Percentiles rank a stretch among this genome's conserved stretches.
Conservation (phyloP, 2,113 vertebrate genomes). For the Rhodinocichla rosea region DNA sequence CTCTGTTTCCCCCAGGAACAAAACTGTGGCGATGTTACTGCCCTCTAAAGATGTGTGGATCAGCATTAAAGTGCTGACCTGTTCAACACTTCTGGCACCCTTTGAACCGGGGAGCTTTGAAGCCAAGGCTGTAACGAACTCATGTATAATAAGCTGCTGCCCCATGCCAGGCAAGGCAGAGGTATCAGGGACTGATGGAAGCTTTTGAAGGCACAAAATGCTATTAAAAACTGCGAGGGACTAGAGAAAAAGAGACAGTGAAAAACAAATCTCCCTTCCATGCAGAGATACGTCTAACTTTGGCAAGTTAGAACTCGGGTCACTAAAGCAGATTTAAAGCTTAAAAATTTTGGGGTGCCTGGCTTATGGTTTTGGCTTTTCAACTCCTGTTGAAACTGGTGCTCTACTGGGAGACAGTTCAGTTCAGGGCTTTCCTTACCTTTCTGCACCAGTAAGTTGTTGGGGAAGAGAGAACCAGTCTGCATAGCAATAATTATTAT, state of each 20-base stretch:
- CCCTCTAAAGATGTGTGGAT: constrained; percentile 60
- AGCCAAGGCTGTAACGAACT: constrained; percentile 55
- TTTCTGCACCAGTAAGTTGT: constrained; percentile 13
- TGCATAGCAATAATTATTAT: constrained; percentile 66
- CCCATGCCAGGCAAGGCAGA: constrained; percentile 58
- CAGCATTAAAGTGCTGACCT: constrained; percentile 59
- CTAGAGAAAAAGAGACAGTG: not conserved
- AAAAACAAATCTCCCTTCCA: constrained; percentile 37
- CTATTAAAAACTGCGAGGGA: constrained; percentile 44
- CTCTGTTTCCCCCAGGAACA: constrained; percentile 65
- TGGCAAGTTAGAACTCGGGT: not conserved
- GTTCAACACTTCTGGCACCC: constrained; percentile 51
- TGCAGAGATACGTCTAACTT: not conserved
- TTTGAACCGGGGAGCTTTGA: constrained; percentile 63
- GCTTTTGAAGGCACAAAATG: constrained; percentile 58
- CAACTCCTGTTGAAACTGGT: not conserved
- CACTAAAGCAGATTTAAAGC: not conserved
- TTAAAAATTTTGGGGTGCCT: not conserved
- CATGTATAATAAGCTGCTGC: constrained; percentile 63
- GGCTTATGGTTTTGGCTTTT: not conserved
- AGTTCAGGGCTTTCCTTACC: constrained; percentile 3
- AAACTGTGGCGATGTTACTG: constrained; percentile 48
- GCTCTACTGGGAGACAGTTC: not conserved
- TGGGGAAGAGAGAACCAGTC: constrained; percentile 38
- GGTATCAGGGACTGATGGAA: constrained; percentile 40